These are phyloP conservation scores for Phycodurus eques DNA, from an alignment of 2,113 vertebrate species.

Conservation along the genomic window DNA sequence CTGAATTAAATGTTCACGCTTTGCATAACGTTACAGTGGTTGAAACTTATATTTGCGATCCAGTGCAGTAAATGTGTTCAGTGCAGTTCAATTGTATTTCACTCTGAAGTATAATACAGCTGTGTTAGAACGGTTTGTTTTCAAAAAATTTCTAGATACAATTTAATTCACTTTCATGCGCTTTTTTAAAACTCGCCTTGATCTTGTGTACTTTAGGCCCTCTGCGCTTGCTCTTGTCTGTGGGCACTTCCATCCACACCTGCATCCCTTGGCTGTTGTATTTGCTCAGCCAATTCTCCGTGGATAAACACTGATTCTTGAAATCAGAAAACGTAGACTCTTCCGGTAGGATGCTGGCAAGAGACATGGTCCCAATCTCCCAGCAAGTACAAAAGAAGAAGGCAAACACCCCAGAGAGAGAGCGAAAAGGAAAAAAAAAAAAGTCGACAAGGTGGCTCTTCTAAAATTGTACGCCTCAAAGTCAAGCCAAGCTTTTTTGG, in stretches of 20 bases:
- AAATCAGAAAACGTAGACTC: conserved; percentile 67
- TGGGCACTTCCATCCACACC: conserved; percentile 66
- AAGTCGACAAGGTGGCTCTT: background rate
- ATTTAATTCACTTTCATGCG: too few species aligned
- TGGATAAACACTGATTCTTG: conserved; percentile 65
- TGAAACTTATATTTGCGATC: background rate
- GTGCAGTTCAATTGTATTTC: too few species aligned
- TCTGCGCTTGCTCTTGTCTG: conserved; percentile 16
- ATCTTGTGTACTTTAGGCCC: conserved; percentile 69
- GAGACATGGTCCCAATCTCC: conserved; percentile 41
- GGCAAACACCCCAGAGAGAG: too few species aligned
- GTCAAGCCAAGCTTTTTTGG: background rate
- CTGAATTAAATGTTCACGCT: background rate
- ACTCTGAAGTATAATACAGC: too few species aligned
- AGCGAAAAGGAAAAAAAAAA: background rate
- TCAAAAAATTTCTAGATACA: too few species aligned
- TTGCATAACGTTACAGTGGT: background rate
- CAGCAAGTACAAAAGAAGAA: background rate
- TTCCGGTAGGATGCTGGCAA: conserved; percentile 53
- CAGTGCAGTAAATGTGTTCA: background rate
- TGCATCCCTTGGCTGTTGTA: conserved; percentile 68
- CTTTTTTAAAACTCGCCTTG: conserved; percentile 61
- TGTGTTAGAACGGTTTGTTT: background rate
- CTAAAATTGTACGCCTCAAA: background rate
- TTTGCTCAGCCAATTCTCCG: conserved; percentile 69